Percentiles rank a stretch among this genome's conserved stretches.
Evolutionary conservation across 2,797 vertebrate genomes (phyloP).

Genomic region (Macroramphosus scolopax): DNA sequence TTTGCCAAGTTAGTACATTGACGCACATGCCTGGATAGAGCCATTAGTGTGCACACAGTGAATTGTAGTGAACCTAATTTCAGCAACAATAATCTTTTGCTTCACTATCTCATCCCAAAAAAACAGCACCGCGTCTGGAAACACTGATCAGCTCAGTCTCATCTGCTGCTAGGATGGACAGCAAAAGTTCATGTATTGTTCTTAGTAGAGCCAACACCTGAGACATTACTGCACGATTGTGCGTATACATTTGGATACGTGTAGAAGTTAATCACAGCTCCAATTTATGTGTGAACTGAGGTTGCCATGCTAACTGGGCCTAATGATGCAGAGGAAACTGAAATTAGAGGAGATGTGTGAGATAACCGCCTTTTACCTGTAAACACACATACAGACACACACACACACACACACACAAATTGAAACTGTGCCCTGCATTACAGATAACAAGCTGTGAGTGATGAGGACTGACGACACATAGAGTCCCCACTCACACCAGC

Average conservation of each 20-base stretch:
- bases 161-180: too few relatives aligned
- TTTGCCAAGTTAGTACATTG: constrained; percentile 21
- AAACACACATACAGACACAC: not conserved
- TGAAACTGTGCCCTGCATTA: not conserved
- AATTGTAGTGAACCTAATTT: constrained; percentile 20
- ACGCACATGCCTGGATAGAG: constrained; percentile 7
- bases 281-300: constrained; percentile 15
- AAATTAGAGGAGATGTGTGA: constrained; percentile 52
- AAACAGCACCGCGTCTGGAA: constrained; percentile 40
- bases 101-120: constrained; percentile 14
- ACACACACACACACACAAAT: constrained; percentile 4
- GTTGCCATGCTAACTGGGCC: constrained; percentile 54
- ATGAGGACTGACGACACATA: constrained; percentile 9
- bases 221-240: not conserved
- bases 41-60: constrained; percentile 17
- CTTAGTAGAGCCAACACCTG: constrained; percentile 2
- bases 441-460: constrained; percentile 24
- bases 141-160: constrained; percentile 27
- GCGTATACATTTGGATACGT: not conserved
- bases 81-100: constrained; percentile 24
- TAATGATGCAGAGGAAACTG: constrained; percentile 50
- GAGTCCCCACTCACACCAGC: constrained; percentile 12
- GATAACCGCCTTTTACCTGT: constrained; percentile 20
- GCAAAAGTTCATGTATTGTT: too few relatives aligned
- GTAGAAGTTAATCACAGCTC: constrained; percentile 14